Conservation (phyloP, 2,888 invertebrate species). For the Drosophila putrida region DNA sequence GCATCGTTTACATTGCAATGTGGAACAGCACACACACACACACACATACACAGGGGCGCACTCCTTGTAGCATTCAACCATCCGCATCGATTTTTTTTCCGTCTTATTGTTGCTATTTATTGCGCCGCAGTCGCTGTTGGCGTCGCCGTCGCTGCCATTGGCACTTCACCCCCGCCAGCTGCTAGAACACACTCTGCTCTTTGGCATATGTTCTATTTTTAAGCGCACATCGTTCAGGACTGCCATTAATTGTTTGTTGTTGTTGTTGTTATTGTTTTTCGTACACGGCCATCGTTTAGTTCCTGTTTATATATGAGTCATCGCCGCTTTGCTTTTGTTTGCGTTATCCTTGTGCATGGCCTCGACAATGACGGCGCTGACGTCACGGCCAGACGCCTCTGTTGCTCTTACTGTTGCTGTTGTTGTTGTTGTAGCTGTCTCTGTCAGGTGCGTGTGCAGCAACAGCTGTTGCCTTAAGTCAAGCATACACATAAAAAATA, state of each 20-base stretch:
- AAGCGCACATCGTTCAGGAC: constrained; percentile 57
- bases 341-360: constrained; percentile 72
- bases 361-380: constrained; percentile 66
- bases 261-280: constrained; percentile 12
- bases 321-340: constrained; percentile 42
- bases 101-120: constrained; percentile 80
- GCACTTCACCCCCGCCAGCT: constrained; percentile 66
- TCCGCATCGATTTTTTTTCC: constrained; percentile 79
- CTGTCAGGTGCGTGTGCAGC: constrained; percentile 69
- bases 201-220: constrained; percentile 81
- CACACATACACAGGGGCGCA: constrained; percentile 28
- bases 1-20: constrained; percentile 72
- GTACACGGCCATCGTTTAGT: constrained; percentile 45
- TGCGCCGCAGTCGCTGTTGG: constrained; percentile 43
- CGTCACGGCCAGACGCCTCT: constrained; percentile 44
- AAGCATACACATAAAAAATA: not conserved
- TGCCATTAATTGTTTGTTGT: constrained; percentile 27
- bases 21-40: constrained; percentile 63
- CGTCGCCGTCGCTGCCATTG: constrained; percentile 33
- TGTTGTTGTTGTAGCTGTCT: constrained; percentile 46
- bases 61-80: constrained; percentile 71
- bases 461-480: constrained; percentile 51
- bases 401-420: constrained; percentile 51
- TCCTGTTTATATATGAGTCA: constrained; percentile 74
- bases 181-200: constrained; percentile 23